Base-by-base conservation (phyloP, 2,888 invertebrate species). In the Blastobasis lacticolella region DNA sequence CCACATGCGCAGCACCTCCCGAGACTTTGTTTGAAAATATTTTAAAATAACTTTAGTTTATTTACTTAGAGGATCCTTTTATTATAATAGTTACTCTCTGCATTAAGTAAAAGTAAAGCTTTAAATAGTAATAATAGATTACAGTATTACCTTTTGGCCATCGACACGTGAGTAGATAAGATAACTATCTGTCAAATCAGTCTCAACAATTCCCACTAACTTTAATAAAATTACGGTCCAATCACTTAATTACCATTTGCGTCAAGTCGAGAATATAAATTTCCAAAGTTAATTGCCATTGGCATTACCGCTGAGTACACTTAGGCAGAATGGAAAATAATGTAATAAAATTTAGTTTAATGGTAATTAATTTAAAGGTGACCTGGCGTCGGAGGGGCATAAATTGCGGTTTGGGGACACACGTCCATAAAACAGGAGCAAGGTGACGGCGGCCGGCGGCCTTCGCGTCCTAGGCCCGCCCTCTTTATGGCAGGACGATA, bases 401-500 rank as follows among this genome's bases (percentile, higher is more conserved):
- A 81, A 85, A 83, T 79, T 77, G 75, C 69, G 75, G 78, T 75
- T 77, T 73, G 71, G 76, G 73, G 78, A 80, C 81, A 76, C 62
- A 56, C 68, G 75, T 73, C 72, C 75, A 79, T 81, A 83, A 83
- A 84, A 66, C 78, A 71, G 75, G 66, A 73, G 74, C 67, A 74
- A 78, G 78, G 82, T 81, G 81, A 81, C 69, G 71, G 72, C 65
- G 67, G 61, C 59, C 61, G 58, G 61, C 63, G 63, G 68, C 63
- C 68, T 23, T 23, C 73, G 73, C 66, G 82, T 70, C 81, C 85
- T 75, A 84, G 73, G 78, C 81, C 72, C 73, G 71, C 68, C 63
- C 67, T 77, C 84, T 87, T 87, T 87, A 85, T 80, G 78, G 75
- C 73, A 77, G 81, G 78, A 77, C 78, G 73, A 72, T 85, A 86